These are phyloP conservation scores for Strigamia crassipes DNA, from an alignment of 2,888 invertebrate genomes.

Conservation along the genomic window DNA sequence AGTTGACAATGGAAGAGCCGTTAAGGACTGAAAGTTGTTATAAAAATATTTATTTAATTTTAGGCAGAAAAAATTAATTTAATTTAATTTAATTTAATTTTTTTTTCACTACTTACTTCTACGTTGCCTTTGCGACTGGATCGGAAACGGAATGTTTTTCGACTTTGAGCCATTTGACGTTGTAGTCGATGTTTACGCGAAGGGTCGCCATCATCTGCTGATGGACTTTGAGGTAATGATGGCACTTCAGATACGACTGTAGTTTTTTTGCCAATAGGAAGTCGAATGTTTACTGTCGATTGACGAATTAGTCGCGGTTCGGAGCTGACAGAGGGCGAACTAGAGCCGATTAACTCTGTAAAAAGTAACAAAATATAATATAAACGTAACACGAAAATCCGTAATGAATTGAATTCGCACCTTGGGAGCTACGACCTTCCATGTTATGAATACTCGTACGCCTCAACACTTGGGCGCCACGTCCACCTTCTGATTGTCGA, in stretches of 20 bases:
- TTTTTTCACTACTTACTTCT: constrained; percentile 2
- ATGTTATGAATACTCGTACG: constrained; percentile 52
- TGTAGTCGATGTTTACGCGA: constrained; percentile 66
- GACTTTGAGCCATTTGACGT: constrained; percentile 88
- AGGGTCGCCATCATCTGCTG: constrained; percentile 46
- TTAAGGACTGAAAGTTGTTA: neutral
- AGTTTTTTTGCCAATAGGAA: constrained; percentile 44
- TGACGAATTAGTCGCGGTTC: constrained; percentile 50
- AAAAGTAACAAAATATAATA: neutral
- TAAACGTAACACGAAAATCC: neutral
- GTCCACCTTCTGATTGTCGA: constrained; percentile 51
- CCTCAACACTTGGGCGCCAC: constrained; percentile 51
- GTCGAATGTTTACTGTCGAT: constrained; percentile 49
- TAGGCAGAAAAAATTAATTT: no score
- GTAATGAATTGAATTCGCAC: neutral
- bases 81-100: neutral
- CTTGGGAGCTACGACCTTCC: constrained; percentile 50
- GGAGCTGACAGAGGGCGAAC: constrained; percentile 49
- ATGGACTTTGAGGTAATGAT: constrained; percentile 44
- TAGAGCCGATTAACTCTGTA: constrained; percentile 49
- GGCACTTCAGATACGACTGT: constrained; percentile 38
- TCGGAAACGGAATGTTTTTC: constrained; percentile 87
- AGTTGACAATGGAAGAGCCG: constrained; percentile 11
- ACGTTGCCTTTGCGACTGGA: constrained; percentile 70
- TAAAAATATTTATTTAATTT: neutral